phyloP scores from a whole-genome alignment of 2,797 vertebrate species.

The Spheniscus humboldti region DNA sequence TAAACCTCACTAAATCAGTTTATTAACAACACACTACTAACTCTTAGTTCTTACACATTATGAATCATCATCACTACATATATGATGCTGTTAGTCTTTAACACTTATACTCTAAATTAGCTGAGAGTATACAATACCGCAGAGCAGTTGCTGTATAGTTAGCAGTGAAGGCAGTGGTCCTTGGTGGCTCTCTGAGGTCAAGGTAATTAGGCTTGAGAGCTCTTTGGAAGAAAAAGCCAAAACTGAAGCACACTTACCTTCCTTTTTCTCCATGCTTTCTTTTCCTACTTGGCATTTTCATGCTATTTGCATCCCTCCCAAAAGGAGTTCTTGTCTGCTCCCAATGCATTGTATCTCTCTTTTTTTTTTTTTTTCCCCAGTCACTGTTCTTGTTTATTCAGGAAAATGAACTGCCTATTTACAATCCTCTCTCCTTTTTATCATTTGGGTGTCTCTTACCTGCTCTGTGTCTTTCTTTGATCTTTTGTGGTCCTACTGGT shows the following conservation, averaged over 20 bases:
- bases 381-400: background rate
- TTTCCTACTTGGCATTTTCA: background rate
- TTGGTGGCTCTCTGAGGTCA: background rate
- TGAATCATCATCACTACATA: background rate
- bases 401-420: background rate
- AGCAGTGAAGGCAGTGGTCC: background rate
- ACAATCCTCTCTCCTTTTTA: background rate
- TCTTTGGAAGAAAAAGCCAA: background rate
- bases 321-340: background rate
- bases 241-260: background rate
- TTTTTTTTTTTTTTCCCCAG: too few relatives aligned
- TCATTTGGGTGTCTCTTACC: background rate
- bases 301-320: background rate
- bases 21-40: background rate
- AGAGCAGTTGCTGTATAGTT: background rate
- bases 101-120: background rate
- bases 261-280: background rate
- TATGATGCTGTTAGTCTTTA: background rate
- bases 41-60: background rate
- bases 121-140: background rate
- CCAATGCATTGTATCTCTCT: too few relatives aligned
- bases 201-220: background rate
- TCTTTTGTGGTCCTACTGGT: background rate
- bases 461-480: background rate
- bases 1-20: background rate